These are phyloP conservation scores for Lutjanus erythropterus DNA, from an alignment of 2,113 vertebrate genomes.

Conservation along the genomic window DNA sequence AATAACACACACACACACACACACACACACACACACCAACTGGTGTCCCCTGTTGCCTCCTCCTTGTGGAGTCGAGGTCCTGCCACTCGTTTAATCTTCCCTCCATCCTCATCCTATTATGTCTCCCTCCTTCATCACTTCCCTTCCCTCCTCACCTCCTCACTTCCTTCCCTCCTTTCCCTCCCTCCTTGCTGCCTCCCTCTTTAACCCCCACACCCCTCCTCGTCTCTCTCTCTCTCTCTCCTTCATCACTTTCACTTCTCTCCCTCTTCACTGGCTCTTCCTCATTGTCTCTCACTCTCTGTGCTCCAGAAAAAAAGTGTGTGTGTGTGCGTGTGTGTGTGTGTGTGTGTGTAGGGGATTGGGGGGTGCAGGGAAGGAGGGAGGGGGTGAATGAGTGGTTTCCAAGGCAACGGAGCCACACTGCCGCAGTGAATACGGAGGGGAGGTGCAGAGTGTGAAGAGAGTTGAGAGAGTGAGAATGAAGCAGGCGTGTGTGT, in stretches of 20 bases:
- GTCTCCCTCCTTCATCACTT: conserved; percentile 17
- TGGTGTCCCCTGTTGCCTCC: conserved; percentile 51
- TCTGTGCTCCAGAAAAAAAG: conserved; percentile 63
- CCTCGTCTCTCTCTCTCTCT: background rate
- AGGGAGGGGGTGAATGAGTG: conserved; percentile 78
- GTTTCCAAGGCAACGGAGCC: conserved; percentile 91
- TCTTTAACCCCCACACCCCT: background rate
- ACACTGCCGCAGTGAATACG: conserved; percentile 88
- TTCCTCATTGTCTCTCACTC: conserved; percentile 70
- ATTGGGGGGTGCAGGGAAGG: background rate
- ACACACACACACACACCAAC: conserved; percentile 45
- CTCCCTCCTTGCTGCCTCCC: background rate
- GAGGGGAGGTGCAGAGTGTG: conserved; percentile 61
- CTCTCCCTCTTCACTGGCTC: conserved; percentile 36
- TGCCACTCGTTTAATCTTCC: conserved; percentile 50
- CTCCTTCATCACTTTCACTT: conserved; percentile 19
- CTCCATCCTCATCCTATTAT: background rate
- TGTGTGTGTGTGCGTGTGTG: conserved; percentile 36
- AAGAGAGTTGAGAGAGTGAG: conserved; percentile 58
- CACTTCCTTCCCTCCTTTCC: background rate
- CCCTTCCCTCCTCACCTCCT: background rate
- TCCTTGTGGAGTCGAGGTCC: conserved; percentile 31
- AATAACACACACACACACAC: conserved; percentile 65
- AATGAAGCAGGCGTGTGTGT: conserved; percentile 26
- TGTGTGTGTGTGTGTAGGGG: conserved; percentile 59